Evolutionary conservation across 2,888 invertebrate species (phyloP).

Genomic region (Cordilura impudica): DNA sequence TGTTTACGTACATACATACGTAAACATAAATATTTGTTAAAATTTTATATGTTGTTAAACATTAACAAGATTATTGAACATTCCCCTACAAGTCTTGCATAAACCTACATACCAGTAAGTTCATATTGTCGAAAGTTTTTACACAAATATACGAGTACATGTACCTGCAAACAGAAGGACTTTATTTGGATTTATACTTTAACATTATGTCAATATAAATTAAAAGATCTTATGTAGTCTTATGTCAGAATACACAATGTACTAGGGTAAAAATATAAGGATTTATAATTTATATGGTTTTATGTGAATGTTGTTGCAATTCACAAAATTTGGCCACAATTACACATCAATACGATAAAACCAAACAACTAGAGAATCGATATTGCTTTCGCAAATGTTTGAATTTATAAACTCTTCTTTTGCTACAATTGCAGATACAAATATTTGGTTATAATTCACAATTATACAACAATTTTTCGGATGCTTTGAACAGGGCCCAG

Average conservation of each 20-base stretch:
- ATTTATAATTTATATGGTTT: slow-evolving; percentile 39
- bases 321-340: not conserved
- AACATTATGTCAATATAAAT: slow-evolving; percentile 61
- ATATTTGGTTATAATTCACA: slow-evolving; percentile 99
- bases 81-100: slow-evolving; percentile 12
- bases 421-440: slow-evolving; percentile 88
- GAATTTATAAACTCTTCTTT: slow-evolving; percentile 8
- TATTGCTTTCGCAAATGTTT: slow-evolving; percentile 19
- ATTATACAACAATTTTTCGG: slow-evolving; percentile 96
- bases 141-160: too few relatives aligned
- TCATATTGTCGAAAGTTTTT: slow-evolving; percentile 13
- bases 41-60: slow-evolving; percentile 12
- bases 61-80: slow-evolving; percentile 54
- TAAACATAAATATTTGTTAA: slow-evolving; percentile 1
- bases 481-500: slow-evolving; percentile 94
- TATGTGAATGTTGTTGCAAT: slow-evolving; percentile 19
- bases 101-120: not conserved
- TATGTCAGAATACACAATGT: not conserved
- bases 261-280: slow-evolving; percentile 32
- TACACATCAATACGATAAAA: not conserved
- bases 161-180: slow-evolving; percentile 39
- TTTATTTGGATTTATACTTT: slow-evolving; percentile 57
- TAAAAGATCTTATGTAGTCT: slow-evolving; percentile 56
- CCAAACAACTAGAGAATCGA: slow-evolving; percentile 26
- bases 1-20: too few relatives aligned